Conservation (phyloP, 2,797 vertebrate genomes). For the Eptatretus atami region DNA sequence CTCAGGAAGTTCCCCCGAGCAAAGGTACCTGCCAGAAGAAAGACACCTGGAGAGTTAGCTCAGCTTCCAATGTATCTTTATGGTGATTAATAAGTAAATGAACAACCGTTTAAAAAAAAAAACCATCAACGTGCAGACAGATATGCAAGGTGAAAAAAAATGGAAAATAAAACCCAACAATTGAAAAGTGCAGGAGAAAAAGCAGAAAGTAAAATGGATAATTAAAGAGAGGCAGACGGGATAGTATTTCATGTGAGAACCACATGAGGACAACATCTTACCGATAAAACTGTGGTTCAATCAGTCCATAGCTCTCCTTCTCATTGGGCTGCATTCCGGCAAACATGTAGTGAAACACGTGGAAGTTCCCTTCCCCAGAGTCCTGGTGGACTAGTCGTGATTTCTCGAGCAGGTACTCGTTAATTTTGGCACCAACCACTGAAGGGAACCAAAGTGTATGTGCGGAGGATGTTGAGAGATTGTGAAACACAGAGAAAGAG, state of each 20-base stretch:
- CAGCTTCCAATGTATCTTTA: too few species aligned
- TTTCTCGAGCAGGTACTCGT: constrained; percentile 26
- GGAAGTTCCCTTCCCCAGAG: constrained; percentile 23
- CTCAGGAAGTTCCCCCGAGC: too few species aligned
- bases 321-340: constrained; percentile 18
- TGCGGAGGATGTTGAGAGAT: background rate
- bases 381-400: constrained; percentile 26
- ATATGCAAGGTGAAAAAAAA: too few species aligned
- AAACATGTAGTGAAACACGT: constrained; percentile 31
- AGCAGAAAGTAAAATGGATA: too few species aligned
- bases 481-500: background rate
- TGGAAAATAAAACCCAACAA: too few species aligned
- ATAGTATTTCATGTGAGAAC: too few species aligned
- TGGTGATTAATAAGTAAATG: too few species aligned
- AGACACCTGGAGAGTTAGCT: too few species aligned
- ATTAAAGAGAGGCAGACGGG: too few species aligned
- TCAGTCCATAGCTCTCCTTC: constrained; percentile 22
- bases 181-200: background rate
- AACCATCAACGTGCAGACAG: too few species aligned
- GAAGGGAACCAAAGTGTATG: constrained; percentile 1
- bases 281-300: constrained; percentile 23
- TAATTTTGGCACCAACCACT: constrained; percentile 29
- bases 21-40: too few species aligned
- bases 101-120: too few species aligned
- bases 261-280: constrained; percentile 10